Base-by-base conservation (phyloP, 2,888 invertebrate species). In the Cyrtodaria siliqua region DNA sequence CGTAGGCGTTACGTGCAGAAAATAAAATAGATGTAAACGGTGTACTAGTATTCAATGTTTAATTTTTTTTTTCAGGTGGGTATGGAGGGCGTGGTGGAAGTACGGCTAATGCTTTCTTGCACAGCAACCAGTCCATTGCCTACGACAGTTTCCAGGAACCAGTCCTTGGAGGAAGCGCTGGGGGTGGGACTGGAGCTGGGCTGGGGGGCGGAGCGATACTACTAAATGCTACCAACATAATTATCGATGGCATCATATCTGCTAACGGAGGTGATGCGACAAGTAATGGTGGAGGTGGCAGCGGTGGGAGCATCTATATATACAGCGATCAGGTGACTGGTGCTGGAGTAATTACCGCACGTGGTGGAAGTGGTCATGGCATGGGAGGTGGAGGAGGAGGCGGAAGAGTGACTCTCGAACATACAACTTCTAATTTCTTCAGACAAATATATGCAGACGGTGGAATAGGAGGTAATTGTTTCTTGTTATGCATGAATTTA, bases 1-100 rank as follows among this genome's bases (percentile, higher is more conserved):
- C n/a, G n/a, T n/a, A n/a, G n/a, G n/a, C n/a, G n/a, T n/a, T n/a
- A n/a, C n/a, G n/a, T n/a, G n/a, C n/a, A n/a, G n/a, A n/a, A n/a
- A n/a, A n/a, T n/a, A n/a, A n/a, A n/a, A n/a, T n/a, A n/a, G n/a
- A n/a, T n/a, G n/a, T n/a, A n/a, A n/a, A n/a, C n/a, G n/a, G n/a
- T n/a, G n/a, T n/a, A 33, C 33, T 33, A 33, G 12, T 33, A 4
- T 33, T 8, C 12, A 33, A 33, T 33, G 4, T 33, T 33, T 33
- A 12, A 33, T 12, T 24, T 60, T 8, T 47, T 69, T n/a, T 59
- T 76, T 27, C 72, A 87, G 88, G 84, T 27, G 74, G 79, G 26
- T 63, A 86, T 49, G 87, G 87, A 8, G 88, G 88, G n/a, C 75
- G 85, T 24, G 87, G 88, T 29, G 87, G 87, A 14, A 71, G 72